Conservation (phyloP, 2,888 invertebrate genomes). For the Melikaiella ostensackeni region DNA sequence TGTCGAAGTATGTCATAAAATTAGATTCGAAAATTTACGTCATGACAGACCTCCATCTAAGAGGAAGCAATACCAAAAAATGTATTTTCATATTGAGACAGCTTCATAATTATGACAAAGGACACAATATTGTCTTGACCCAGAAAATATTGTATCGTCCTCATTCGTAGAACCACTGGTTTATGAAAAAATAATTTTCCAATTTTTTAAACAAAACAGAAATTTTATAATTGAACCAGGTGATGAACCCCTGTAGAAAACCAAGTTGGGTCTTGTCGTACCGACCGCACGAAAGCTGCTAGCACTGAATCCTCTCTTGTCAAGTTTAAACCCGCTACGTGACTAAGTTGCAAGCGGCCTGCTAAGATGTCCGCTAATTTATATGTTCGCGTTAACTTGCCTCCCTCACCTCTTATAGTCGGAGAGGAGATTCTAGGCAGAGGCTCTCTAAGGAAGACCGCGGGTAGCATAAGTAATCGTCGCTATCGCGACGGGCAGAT, state of each 20-base stretch:
- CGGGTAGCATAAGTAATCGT: conserved; percentile 76
- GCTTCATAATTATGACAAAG: too few relatives aligned
- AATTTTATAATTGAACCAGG: neutral
- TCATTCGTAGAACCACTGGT: too few relatives aligned
- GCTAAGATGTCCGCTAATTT: conserved; percentile 77
- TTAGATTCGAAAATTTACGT: too few relatives aligned
- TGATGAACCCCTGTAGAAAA: neutral
- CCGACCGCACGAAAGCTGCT: conserved; percentile 47
- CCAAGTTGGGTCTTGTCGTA: neutral
- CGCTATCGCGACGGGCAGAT: conserved; percentile 73
- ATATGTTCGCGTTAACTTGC: conserved; percentile 77
- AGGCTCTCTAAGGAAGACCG: conserved; percentile 72
- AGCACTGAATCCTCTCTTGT: conserved; percentile 72
- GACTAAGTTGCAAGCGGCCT: conserved; percentile 77
- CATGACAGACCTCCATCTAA: too few relatives aligned
- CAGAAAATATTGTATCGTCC: too few relatives aligned
- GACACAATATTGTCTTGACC: too few relatives aligned
- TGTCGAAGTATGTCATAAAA: too few relatives aligned
- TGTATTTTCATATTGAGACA: too few relatives aligned
- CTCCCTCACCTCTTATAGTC: conserved; percentile 55
- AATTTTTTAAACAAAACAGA: too few relatives aligned
- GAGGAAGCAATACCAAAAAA: too few relatives aligned
- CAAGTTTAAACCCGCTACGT: conserved; percentile 77
- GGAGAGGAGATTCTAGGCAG: conserved; percentile 56
- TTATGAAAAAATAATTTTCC: too few relatives aligned